Conservation (phyloP, 2,113 vertebrate species). For the zebrafish (Danio rerio) region DNA sequence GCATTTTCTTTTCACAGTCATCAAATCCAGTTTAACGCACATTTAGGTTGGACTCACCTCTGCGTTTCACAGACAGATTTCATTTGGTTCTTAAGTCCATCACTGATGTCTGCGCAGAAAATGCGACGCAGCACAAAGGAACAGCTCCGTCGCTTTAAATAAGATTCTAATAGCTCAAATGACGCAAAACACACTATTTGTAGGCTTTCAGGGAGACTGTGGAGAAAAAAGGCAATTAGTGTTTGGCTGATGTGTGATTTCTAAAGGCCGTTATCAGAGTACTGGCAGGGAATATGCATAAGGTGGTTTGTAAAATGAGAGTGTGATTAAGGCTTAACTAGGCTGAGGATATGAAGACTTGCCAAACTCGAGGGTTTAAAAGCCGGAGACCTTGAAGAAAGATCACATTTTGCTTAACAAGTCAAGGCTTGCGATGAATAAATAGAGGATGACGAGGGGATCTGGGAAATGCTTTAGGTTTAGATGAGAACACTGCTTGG, state of each 20-base stretch:
- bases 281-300: slow-evolving; percentile 61
- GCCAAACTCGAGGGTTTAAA: background rate
- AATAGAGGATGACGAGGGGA: background rate
- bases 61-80: slow-evolving; percentile 17
- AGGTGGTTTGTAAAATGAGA: slow-evolving; percentile 35
- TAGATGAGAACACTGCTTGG: background rate
- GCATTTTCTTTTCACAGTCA: slow-evolving; percentile 40
- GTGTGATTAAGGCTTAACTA: slow-evolving; percentile 16
- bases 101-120: slow-evolving; percentile 42
- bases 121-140: slow-evolving; percentile 69
- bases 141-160: slow-evolving; percentile 71
- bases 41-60: slow-evolving; percentile 2
- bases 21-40: slow-evolving; percentile 33
- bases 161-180: slow-evolving; percentile 70
- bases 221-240: slow-evolving; percentile 66
- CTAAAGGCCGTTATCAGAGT: slow-evolving; percentile 56
- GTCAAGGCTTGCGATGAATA: background rate
- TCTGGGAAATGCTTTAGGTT: background rate
- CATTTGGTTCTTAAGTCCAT: slow-evolving; percentile 33
- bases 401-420: background rate
- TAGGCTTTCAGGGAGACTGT: slow-evolving; percentile 65
- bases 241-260: slow-evolving; percentile 65
- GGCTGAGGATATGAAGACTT: background rate
- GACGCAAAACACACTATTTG: slow-evolving; percentile 59
- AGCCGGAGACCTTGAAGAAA: background rate